Percentiles rank a stretch among this genome's conserved stretches.
Conservation (phyloP, 1,140 invertebrate species). For the Anthonomus grandis region DNA sequence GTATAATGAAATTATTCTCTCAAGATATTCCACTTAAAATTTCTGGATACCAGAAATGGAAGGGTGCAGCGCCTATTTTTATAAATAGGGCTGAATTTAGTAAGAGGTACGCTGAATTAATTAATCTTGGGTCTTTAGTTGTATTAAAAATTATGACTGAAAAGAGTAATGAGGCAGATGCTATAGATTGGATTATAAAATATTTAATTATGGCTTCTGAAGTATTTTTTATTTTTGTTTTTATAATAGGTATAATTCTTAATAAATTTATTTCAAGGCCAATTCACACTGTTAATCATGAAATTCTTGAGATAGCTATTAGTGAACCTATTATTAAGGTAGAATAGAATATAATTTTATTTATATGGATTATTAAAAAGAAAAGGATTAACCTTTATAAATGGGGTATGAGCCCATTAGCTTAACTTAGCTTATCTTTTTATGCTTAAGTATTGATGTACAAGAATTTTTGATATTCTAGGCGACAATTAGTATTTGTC, state of each 20-base stretch:
- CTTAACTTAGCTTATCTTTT: constrained; percentile 53
- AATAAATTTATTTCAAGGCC: constrained; percentile 57
- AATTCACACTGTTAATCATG: constrained; percentile 53
- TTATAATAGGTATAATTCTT: constrained; percentile 52
- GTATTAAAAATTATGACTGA: too few relatives aligned
- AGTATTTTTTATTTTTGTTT: constrained; percentile 47
- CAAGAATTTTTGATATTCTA: constrained; percentile 55
- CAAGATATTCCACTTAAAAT: constrained; percentile 50
- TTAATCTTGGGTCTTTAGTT: too few relatives aligned
- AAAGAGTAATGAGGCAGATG: constrained; percentile 51
- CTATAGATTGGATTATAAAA: constrained; percentile 52
- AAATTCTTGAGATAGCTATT: constrained; percentile 52
- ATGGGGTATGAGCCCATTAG: constrained; percentile 52
- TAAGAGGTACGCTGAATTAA: too few relatives aligned
- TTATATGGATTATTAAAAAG: constrained; percentile 50
- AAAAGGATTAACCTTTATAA: constrained; percentile 50
- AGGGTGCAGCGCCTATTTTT: constrained; percentile 51
- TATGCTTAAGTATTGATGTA: constrained; percentile 55
- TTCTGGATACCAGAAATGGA: constrained; percentile 54
- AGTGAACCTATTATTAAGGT: constrained; percentile 51
- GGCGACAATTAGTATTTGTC: constrained; percentile 54
- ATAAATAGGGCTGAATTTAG: constrained; percentile 46
- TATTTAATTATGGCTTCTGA: constrained; percentile 53
- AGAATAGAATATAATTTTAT: constrained; percentile 51
- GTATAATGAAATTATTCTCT: constrained; percentile 50